Evolutionary conservation across 2,888 invertebrate genomes (phyloP), one percentile per base, ranked within the genome.

Genomic region (Keiferia lycopersicella): DNA sequence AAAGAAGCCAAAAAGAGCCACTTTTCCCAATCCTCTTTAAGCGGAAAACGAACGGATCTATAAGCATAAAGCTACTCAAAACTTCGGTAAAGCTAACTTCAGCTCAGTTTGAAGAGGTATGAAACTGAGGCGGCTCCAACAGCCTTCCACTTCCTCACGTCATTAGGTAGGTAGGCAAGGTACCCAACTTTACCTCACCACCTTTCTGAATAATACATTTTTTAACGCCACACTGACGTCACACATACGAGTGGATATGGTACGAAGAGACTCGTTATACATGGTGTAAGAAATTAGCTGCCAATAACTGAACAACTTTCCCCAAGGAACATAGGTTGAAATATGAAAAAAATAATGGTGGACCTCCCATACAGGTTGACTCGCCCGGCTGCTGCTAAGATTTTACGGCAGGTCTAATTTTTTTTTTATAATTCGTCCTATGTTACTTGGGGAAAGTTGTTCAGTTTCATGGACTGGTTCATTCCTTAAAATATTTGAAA

Each of bases 131-230:
- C 60, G 65, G 65, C 69, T 67, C 64, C 66, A 68, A 69, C 66
- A 67, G 67, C 64, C 70, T 63, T 68, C 65, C 65, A 66, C 63
- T 68, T 67, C 65, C 67, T 68, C 73, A 69, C 72, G 66, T 71
- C 71, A 72, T 75, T 75, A 72, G 45, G 45, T 45, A 45, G 8
- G 34, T 34, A 34, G 34, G 34, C 34, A 8, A 34, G n/a, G 45
- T 45, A 45, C 69, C 72, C 68, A 69, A 68, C 69, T 70, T 64
- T 56, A 66, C 67, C 73, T 70, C 71, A 73, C 72, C 71, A 73
- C 72, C 71, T 74, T 73, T 73, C 66, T 78, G 76, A 80, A 79
- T 80, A 77, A 80, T 73, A 79, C 77, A 80, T 79, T 71, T 77
- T 71, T 74, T 72, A 56, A 56, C 56, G 34, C 26, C 26, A 34